These are phyloP conservation scores for Propithecus perrieri DNA, from an alignment of 2,797 vertebrate genomes.

Conservation along the genomic window DNA sequence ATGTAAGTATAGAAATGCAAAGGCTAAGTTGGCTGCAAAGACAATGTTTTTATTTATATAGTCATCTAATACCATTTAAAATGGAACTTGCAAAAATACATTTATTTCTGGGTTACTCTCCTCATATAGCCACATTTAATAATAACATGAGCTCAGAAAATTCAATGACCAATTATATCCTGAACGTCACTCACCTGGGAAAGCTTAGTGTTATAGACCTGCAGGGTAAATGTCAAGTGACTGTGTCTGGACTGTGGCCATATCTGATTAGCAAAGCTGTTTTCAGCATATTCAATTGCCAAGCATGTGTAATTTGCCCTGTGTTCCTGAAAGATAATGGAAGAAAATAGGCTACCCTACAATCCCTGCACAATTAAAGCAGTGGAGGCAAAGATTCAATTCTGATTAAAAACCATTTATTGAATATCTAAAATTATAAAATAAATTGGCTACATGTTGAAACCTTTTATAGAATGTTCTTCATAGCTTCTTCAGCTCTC, in stretches of 20 bases:
- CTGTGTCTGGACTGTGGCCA: conserved; percentile 31
- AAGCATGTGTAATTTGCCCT: not conserved
- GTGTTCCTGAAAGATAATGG: not conserved
- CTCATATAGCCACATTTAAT: not conserved
- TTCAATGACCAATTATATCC: conserved; percentile 24
- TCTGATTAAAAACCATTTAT: not conserved
- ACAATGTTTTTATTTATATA: not conserved
- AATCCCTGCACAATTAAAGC: not conserved
- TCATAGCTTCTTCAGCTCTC: not conserved
- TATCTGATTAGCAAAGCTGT: conserved; percentile 41
- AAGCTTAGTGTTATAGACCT: conserved; percentile 11
- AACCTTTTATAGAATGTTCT: not conserved
- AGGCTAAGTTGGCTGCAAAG: not conserved
- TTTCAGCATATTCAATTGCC: not conserved
- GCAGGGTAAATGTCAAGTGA: conserved; percentile 57
- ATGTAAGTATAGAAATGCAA: conserved; percentile 36
- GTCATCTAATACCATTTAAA: conserved; percentile 9
- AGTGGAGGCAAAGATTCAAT: not conserved
- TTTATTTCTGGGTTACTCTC: not conserved
- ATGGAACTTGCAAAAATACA: not conserved
- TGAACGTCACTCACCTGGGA: conserved; percentile 45
- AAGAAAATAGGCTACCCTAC: not conserved
- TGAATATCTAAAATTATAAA: not conserved
- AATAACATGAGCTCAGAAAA: conserved; percentile 17
- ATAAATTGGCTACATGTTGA: not conserved